Evolutionary conservation across 2,113 vertebrate species (phyloP).

Genomic region (Callorhinus ursinus): DNA sequence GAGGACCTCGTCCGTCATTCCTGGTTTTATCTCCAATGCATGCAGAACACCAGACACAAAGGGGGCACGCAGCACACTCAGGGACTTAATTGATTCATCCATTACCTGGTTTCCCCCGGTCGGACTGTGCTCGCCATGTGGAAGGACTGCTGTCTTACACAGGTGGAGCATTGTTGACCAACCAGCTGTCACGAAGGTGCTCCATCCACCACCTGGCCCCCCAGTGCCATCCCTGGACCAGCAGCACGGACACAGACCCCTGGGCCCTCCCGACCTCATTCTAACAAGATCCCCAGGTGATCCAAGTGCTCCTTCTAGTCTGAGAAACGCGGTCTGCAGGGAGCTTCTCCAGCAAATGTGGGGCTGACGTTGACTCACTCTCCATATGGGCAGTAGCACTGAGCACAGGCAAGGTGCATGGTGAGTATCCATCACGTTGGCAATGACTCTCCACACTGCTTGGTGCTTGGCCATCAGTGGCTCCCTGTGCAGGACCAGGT

Average conservation of each 20-base stretch:
- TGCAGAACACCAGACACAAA: neutral
- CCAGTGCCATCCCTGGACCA: neutral
- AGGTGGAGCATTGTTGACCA: neutral
- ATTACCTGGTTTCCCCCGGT: accelerated
- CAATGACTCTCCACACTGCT: accelerated
- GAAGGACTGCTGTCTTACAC: neutral
- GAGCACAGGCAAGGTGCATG: neutral
- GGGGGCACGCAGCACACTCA: neutral
- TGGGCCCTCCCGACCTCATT: neutral
- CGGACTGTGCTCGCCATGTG: accelerated
- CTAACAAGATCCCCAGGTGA: neutral
- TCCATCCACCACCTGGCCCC: neutral
- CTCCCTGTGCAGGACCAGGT: neutral
- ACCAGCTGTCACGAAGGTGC: neutral
- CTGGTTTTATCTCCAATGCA: accelerated
- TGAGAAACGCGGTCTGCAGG: neutral
- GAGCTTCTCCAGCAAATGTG: no score
- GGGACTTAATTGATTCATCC: accelerated
- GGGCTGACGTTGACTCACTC: neutral
- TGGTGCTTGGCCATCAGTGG: accelerated
- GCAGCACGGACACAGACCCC: neutral
- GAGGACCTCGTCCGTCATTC: neutral
- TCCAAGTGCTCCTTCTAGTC: neutral
- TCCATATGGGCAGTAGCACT: neutral
- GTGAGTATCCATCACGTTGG: neutral